These are phyloP conservation scores for Corythornis madagascariensis DNA, from an alignment of 2,113 vertebrate genomes.

Conservation along the genomic window DNA sequence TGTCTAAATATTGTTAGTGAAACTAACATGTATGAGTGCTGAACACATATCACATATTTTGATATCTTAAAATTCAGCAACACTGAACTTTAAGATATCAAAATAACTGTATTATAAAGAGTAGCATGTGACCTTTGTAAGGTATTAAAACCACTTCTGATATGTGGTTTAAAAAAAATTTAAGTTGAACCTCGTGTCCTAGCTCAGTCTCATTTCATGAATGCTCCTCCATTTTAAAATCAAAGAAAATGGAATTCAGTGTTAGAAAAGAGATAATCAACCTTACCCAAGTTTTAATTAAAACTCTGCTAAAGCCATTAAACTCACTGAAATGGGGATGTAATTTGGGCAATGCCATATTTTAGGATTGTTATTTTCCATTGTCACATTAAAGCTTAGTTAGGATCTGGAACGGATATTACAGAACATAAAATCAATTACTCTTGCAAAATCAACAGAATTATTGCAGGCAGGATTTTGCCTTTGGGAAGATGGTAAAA, in stretches of 20 bases:
- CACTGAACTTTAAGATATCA: background rate
- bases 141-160: background rate
- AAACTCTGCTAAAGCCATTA: background rate
- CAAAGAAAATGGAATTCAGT: background rate
- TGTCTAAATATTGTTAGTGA: background rate
- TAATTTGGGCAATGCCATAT: background rate
- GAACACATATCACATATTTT: background rate
- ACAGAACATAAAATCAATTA: background rate
- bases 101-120: background rate
- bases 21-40: background rate
- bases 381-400: background rate
- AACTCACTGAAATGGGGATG: background rate
- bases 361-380: background rate
- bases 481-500: background rate
- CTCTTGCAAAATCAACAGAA: background rate
- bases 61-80: background rate
- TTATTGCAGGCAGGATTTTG: background rate
- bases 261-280: background rate
- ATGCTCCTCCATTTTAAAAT: background rate
- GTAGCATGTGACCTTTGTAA: background rate
- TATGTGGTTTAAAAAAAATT: background rate
- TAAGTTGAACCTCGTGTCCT: background rate
- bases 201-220: background rate
- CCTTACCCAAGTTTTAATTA: background rate
- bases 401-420: background rate